Evolutionary conservation across 2,888 invertebrate species (phyloP).

Genomic region (Oithona nana): DNA sequence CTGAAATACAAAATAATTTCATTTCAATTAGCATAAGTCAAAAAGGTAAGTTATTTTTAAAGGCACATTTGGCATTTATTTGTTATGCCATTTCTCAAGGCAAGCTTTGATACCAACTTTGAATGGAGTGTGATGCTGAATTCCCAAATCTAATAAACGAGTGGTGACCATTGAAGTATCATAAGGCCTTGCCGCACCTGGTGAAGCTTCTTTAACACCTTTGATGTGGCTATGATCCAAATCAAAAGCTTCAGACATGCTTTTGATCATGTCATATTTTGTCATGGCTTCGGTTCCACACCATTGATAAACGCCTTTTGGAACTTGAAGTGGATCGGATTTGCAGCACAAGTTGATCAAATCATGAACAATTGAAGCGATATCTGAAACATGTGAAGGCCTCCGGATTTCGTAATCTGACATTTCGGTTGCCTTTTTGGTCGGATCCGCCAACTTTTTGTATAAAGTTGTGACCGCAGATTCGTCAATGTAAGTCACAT

Average conservation of each 20-base stretch:
- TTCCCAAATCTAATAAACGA: slow-evolving; percentile 26
- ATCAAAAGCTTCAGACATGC: slow-evolving; percentile 30
- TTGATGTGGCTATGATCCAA: slow-evolving; percentile 28
- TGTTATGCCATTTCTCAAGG: slow-evolving; percentile 21
- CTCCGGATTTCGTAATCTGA: slow-evolving; percentile 31
- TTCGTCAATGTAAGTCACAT: slow-evolving; percentile 31
- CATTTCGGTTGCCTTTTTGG: slow-evolving; percentile 22
- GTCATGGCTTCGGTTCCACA: slow-evolving; percentile 33
- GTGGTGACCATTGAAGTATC: slow-evolving; percentile 28
- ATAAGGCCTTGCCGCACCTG: slow-evolving; percentile 27
- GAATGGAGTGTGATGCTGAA: slow-evolving; percentile 28
- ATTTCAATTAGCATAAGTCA: no score
- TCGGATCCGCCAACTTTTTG: slow-evolving; percentile 21
- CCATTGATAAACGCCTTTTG: slow-evolving; percentile 33
- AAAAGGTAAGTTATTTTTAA: no score
- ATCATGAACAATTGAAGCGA: slow-evolving; percentile 28
- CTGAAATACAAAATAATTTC: no score
- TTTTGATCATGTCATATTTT: slow-evolving; percentile 33
- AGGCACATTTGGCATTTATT: no score
- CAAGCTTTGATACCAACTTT: slow-evolving; percentile 25
- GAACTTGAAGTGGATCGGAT: neutral
- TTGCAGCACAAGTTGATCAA: slow-evolving; percentile 21
- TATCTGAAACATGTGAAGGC: slow-evolving; percentile 31
- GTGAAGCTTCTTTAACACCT: slow-evolving; percentile 25
- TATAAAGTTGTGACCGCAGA: slow-evolving; percentile 32